Base-by-base conservation (phyloP, 2,113 vertebrate genomes). In the Chascanopsetta lugubris region DNA sequence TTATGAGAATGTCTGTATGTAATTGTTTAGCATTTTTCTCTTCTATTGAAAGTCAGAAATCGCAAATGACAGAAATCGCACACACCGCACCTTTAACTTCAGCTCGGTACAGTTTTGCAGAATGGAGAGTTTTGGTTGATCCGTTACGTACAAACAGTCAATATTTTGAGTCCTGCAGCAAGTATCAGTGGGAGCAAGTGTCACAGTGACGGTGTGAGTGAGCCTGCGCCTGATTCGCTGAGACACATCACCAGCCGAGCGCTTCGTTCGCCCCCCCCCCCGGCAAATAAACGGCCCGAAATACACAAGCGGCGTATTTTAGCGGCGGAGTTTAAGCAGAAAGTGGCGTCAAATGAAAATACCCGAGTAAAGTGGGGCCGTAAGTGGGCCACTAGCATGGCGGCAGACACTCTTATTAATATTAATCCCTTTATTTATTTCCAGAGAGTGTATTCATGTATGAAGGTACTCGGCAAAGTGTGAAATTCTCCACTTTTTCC, bases 401-500 rank as follows among this genome's bases (percentile, higher is more conserved):
- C 38, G 65, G 46, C 32, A 59, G 20, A 55, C 38, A 55, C 45
- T 42, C 47, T 22, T 47, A 75, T 77, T 61, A 72, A 80, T 61
- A 68, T 68, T 26, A 53, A 69, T 79, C 20, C 5, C 26, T 69
- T 40, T 30, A 29, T 70, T 60, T 59, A 38, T 45, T 46, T 61
- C 29, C 43, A n/a, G 53, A 8, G 47, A 60, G 67, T 70, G 51
- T 40, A 75, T 48, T 55, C 55, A 69, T 66, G 65, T 67, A 29
- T 69, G 49, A 64, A 64, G 45, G 25, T n/a, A 20, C 42, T 21
- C 53, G 61, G 65, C 48, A 49, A 42, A 47, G 62, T 69, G 58
- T 64, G 43, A 79, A 53, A 55, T 67, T 13, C 46, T 36, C 45
- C 36, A 29, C 45, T 36, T 62, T 78, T 82, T 75, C 57, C 63